Conservation (phyloP, 2,113 vertebrate species). For the Hepsetus odoe region DNA sequence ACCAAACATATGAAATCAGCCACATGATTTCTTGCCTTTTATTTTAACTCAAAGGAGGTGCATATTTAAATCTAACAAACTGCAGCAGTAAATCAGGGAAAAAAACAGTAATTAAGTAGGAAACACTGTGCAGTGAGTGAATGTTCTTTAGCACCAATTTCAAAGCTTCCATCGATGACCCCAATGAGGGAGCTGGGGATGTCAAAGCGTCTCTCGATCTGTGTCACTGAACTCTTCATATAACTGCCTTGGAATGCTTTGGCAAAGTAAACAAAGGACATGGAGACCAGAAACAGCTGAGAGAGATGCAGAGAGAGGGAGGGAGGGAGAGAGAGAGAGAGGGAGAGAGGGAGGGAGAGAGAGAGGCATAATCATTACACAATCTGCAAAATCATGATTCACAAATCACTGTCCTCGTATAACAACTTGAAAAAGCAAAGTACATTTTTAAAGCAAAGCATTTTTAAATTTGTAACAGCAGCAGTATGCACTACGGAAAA, state of each 20-base stretch:
- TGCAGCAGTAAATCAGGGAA: not conserved
- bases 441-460: too few relatives aligned
- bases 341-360: not conserved
- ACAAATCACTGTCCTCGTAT: too few relatives aligned
- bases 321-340: not conserved
- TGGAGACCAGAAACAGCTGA: conserved; percentile 85
- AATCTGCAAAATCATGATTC: not conserved
- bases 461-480: too few relatives aligned
- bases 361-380: not conserved
- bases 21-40: too few relatives aligned
- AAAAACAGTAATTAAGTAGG: not conserved
- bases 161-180: conserved; percentile 89
- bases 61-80: too few relatives aligned
- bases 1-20: too few relatives aligned
- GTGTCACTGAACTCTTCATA: conserved; percentile 92
- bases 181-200: conserved; percentile 85
- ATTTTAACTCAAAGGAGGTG: too few relatives aligned
- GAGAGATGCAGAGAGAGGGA: not conserved
- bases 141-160: conserved; percentile 80
- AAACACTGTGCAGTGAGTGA: not conserved
- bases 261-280: conserved; percentile 81
- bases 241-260: conserved; percentile 81
- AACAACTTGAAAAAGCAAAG: too few relatives aligned
- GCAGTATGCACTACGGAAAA: too few relatives aligned
- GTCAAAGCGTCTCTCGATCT: conserved; percentile 91